Base-by-base conservation (phyloP, 2,888 invertebrate species). In the Parnassius glacialis region DNA sequence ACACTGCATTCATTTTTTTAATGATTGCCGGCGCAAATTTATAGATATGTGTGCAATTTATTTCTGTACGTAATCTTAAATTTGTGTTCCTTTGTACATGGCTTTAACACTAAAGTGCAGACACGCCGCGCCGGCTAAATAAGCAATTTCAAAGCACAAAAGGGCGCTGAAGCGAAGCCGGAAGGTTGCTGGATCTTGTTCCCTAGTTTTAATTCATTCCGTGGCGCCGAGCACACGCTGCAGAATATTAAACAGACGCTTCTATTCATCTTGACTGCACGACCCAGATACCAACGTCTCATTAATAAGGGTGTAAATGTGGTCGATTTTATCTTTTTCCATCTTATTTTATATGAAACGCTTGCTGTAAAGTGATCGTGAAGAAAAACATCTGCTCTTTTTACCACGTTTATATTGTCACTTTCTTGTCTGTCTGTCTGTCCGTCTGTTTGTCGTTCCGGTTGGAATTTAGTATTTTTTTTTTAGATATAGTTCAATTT, bases 171-270 rank as follows among this genome's bases (percentile, higher is more conserved):
- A 45, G 59, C 45, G 58, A 41, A 34, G 62, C 62, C 62, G 62
- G 62, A 62, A 55, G 66, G 64, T 64, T 66, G 68, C 64, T 66
- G 64, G 64, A 71, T 76, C 76, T 77, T 74, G 72, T 74, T 72
- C 69, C 71, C 63, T 64, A 67, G 73, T 74, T 81, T 81, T 81
- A 83, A 82, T 84, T 81, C 78, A 79, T 76, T 73, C 74, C 61
- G 68, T 59, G 65, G 67, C 63, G 69, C 68, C 70, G 70, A 59
- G 65, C 67, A 72, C 74, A 76, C 74, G 72, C 72, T 75, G 72
- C 66, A 58, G 76, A 80, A 81, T 81, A 82, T 77, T 81, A 80
- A 82, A 76, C 72, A 72, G 76, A 62, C 55, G 65, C 61, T 73
- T 61, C 74, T 72, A 79, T 80, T 78, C 79, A 80, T 79, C 74